Conservation (phyloP, 2,113 vertebrate genomes). For the Lathamus discolor region DNA sequence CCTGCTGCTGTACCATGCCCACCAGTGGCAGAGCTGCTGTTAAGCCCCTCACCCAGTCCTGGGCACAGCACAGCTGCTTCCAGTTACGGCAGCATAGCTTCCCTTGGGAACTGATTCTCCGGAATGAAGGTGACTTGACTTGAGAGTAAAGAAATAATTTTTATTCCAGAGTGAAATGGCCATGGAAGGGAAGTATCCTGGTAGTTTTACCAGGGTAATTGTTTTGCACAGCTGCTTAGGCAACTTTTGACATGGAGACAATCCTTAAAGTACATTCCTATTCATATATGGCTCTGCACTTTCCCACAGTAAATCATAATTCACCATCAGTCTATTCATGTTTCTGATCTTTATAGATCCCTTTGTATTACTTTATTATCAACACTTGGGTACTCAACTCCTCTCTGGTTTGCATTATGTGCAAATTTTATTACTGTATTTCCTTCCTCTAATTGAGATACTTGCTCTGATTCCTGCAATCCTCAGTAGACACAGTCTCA, state of each 20-base stretch:
- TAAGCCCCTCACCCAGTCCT: not conserved
- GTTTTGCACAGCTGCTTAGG: not conserved
- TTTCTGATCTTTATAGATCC: not conserved
- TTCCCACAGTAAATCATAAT: not conserved
- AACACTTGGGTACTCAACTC: not conserved
- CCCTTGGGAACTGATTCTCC: not conserved
- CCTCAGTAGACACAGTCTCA: not conserved
- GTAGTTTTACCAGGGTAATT: not conserved
- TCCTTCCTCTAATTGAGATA: not conserved
- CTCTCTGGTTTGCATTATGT: not conserved
- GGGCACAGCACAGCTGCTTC: not conserved
- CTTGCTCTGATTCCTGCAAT: not conserved
- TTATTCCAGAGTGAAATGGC: not conserved
- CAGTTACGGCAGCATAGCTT: not conserved
- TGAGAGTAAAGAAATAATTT: not conserved
- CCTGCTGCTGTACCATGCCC: not conserved
- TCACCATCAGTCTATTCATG: not conserved
- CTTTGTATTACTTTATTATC: constrained; percentile 27
- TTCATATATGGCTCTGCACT: not conserved
- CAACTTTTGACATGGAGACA: not conserved
- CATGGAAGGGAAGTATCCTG: not conserved
- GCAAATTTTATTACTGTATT: not conserved
- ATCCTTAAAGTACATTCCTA: not conserved
- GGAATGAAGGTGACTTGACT: not conserved
- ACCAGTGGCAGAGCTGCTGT: not conserved